A percentile compares a stretch with the other conserved stretches of the same genome.
Evolutionary conservation across 2,797 vertebrate species (phyloP).

Genomic region (Buphagus erythrorhynchus): DNA sequence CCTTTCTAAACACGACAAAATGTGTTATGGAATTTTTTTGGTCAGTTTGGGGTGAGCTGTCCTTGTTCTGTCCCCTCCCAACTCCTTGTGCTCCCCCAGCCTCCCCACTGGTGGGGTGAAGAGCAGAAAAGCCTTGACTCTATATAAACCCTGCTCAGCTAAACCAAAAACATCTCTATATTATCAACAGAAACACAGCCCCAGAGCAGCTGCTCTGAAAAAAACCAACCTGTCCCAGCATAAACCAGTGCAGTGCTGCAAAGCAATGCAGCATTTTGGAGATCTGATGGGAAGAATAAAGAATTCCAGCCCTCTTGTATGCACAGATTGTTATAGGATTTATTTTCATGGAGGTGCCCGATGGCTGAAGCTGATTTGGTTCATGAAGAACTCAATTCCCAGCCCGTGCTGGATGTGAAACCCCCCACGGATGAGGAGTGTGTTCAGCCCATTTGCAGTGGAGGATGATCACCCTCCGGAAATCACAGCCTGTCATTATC

Average conservation of each 20-base stretch:
- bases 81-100: not conserved
- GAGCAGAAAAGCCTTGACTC: not conserved
- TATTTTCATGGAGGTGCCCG: not conserved
- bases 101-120: not conserved
- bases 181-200: not conserved
- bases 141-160: not conserved
- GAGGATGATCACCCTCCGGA: not conserved
- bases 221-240: not conserved
- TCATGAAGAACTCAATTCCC: not conserved
- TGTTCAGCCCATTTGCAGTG: not conserved
- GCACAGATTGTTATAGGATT: accelerated
- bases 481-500: conserved; percentile 26
- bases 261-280: not conserved
- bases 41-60: not conserved
- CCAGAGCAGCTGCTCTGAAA: not conserved
- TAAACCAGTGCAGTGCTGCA: not conserved
- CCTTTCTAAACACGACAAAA: not conserved
- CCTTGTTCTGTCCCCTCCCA: not conserved
- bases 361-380: not conserved
- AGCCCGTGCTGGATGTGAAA: not conserved
- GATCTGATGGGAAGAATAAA: not conserved
- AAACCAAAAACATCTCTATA: accelerated
- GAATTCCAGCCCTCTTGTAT: not conserved
- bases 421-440: not conserved
- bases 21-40: not conserved